Evolutionary conservation across 2,113 vertebrate genomes (phyloP).

Genomic region (Podarcis cretensis): DNA sequence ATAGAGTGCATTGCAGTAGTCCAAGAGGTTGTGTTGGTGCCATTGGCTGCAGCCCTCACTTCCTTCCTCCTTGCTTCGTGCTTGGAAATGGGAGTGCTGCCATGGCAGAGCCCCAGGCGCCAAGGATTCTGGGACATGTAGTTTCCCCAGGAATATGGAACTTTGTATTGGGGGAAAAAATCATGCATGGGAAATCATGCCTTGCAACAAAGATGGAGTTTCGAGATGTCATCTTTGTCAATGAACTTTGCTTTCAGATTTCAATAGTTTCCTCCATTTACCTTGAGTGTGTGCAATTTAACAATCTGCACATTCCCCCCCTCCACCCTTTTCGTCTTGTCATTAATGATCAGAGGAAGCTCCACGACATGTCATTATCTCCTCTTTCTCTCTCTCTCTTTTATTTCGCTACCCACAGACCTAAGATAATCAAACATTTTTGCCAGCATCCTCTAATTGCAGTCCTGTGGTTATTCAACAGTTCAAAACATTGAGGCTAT

Average conservation of each 20-base stretch:
- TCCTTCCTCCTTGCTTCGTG: background rate
- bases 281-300: conserved; percentile 57
- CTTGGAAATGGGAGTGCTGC: background rate
- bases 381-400: conserved; percentile 17
- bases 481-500: conserved; percentile 43
- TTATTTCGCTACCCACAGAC: conserved; percentile 55
- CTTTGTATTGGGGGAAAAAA: background rate
- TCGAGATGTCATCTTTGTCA: background rate
- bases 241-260: conserved; percentile 16
- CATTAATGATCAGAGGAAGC: conserved; percentile 64
- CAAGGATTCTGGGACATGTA: background rate
- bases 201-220: conserved; percentile 34
- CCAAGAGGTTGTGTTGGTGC: too few species aligned
- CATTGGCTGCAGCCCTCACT: too few species aligned
- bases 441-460: conserved; percentile 43
- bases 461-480: conserved; percentile 37
- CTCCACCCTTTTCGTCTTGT: background rate
- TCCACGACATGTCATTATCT: conserved; percentile 56
- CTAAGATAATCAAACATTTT: conserved; percentile 60
- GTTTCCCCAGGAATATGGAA: background rate
- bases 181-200: background rate
- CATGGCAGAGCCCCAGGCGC: background rate
- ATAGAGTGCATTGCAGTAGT: too few species aligned
- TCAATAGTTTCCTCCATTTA: conserved; percentile 19
- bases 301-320: conserved; percentile 32